Evolutionary conservation across 2,888 invertebrate genomes (phyloP), one percentile per base, ranked within the genome.

Genomic region (Noctua janthe): DNA sequence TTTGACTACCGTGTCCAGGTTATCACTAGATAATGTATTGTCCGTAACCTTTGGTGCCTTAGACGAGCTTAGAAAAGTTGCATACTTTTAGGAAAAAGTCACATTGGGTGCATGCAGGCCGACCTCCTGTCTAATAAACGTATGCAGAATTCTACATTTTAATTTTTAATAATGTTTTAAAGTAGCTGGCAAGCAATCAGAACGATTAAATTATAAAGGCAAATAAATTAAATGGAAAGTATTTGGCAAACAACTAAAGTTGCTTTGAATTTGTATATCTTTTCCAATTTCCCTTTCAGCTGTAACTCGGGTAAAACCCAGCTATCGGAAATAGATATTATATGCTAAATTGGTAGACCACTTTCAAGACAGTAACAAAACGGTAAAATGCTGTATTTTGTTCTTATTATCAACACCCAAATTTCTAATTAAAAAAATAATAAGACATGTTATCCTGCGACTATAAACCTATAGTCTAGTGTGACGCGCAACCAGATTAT

Each of bases 191-290:
- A 2, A 64, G 8, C 3, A 39, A 83, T 82, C 47, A 62, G 1
- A 64, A 64, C 49, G 3, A 66, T 74, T 51, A 51, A n/a, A 43
- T 64, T 17, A 3, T 35, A 51, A 56, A 74, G 74, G 54, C 13
- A 81, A 82, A 59, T n/a, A 51, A 81, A 69, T 54, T 35, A 75
- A 82, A 75, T n/a, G 51, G 67, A 81, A 81, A 71, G 49, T 66
- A 70, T 51, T 71, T 81, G 83, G 35, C 66, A 83, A 29, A 29
- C 29, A 56, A 5, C 15, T 69, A 49, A 82, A 75, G 39, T 49
- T 71, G 20, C 35, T 66, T 66, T n/a, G 13, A 43, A 70, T 43
- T 20, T 47, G 39, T 35, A 35, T 6, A 66, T 43, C 67, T 47
- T 43, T 78, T 11, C 56, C 7, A 62, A 83, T 83, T 81, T 81